phyloP scores from a whole-genome alignment of 2,113 vertebrate species.

The Nanger granti region DNA sequence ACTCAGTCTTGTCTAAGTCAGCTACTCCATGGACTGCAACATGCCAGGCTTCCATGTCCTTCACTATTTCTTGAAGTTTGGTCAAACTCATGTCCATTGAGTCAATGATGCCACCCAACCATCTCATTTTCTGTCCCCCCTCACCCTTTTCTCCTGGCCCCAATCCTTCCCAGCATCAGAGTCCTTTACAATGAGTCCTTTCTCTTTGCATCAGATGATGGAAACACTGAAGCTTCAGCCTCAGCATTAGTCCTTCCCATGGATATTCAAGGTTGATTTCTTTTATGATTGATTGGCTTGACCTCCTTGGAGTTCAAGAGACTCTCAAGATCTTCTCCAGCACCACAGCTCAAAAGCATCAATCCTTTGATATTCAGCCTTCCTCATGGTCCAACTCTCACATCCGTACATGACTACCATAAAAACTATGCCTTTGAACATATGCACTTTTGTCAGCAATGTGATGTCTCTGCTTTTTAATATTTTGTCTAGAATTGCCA shows the following conservation, averaged over 20 bases:
- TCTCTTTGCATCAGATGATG: neutral
- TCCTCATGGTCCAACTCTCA: neutral
- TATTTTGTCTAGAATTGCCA: neutral
- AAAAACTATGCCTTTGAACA: neutral
- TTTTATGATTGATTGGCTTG: neutral
- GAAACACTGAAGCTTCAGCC: neutral
- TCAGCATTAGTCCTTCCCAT: neutral
- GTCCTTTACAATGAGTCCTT: neutral
- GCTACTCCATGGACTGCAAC: neutral
- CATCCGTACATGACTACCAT: neutral
- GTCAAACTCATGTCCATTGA: neutral
- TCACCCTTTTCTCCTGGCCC: neutral
- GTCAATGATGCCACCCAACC: neutral
- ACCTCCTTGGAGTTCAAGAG: neutral
- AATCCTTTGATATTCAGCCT: neutral
- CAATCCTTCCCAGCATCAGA: neutral
- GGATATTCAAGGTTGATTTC: neutral
- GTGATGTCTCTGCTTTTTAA: neutral
- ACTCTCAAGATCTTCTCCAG: neutral
- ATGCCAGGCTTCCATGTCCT: neutral
- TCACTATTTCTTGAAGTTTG: neutral
- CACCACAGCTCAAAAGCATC: neutral
- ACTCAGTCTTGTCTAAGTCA: neutral
- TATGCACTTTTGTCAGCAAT: neutral
- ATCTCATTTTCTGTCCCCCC: neutral